Conservation (phyloP, 1,140 invertebrate genomes). For the Lanistes nyassanus region DNA sequence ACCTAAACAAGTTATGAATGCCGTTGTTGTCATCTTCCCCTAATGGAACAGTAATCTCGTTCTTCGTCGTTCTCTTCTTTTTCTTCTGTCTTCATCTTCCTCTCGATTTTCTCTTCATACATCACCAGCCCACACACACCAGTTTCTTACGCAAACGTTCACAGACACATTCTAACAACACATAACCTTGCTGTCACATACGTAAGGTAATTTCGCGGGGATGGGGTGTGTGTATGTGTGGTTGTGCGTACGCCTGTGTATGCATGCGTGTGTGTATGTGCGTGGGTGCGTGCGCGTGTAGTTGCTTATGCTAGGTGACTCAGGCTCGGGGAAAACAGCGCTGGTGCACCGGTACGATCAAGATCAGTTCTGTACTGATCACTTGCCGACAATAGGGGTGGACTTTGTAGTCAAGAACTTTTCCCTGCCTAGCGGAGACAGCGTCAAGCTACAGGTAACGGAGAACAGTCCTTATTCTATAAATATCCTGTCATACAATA, state of each 20-base stretch:
- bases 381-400: neutral
- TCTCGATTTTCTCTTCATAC: too few species aligned
- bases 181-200: too few species aligned
- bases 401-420: neutral
- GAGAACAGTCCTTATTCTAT: too few species aligned
- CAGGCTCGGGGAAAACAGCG: neutral
- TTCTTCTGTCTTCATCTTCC: too few species aligned
- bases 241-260: neutral
- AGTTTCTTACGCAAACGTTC: too few species aligned
- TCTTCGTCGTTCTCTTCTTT: too few species aligned
- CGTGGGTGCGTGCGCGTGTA: neutral
- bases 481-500: too few species aligned
- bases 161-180: too few species aligned
- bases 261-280: neutral
- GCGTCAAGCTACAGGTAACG: neutral
- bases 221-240: neutral
- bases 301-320: neutral
- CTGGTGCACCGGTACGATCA: neutral
- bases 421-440: neutral
- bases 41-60: too few species aligned
- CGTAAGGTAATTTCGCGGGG: neutral
- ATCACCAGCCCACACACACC: too few species aligned
- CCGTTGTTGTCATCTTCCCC: too few species aligned
- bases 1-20: too few species aligned
- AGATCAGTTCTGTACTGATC: neutral